Base-by-base conservation (phyloP, 2,113 vertebrate species). In the Scomber colias region DNA sequence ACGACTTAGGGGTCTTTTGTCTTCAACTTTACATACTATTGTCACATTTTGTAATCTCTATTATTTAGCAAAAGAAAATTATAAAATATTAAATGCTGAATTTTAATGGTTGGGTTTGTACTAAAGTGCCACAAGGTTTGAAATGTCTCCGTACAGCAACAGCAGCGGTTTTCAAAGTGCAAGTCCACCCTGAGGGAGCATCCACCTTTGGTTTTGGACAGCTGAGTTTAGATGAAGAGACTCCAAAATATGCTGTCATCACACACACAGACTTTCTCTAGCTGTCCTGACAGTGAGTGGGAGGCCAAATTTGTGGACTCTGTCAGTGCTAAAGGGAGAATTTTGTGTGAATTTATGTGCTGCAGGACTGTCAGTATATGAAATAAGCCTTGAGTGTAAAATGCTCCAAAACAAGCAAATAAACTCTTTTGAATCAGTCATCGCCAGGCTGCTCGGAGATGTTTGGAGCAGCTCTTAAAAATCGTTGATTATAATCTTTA, bases 241-340 rank as follows among this genome's bases (percentile, higher is more conserved):
- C 62, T 74, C 56, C 45, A 63, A 60, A 82, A 67, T 71, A 59
- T 71, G 81, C 31, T 48, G 65, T 77, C 73, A 51, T 63, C 55
- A 45, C 55, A 54, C 45, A 11, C 45, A 11, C 71, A 72, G 31
- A 66, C 57, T 46, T 35, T 51, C 62, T 77, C 56, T 50, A 55
- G 53, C 69, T 75, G 70, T 69, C 62, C 46, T 78, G 73, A 72
- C 71, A 80, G 76, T 48, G 76, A 85, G 82, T 76, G 63, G 73
- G 73, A 83, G 67, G 63, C 44, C 70, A 57, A 49, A 85, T 77
- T 55, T 49, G 63, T 85, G 75, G 55, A 77, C 61, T 75, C 79
- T 60, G 78, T 79, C 68, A 59, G 1, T n/a, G 66, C 66, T 60
- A 50, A 74, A 62, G 57, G 61, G 16, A 74, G 74, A 31, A 69